Evolutionary conservation across 2,113 vertebrate species (phyloP).

Genomic region (Menidia beryllina): DNA sequence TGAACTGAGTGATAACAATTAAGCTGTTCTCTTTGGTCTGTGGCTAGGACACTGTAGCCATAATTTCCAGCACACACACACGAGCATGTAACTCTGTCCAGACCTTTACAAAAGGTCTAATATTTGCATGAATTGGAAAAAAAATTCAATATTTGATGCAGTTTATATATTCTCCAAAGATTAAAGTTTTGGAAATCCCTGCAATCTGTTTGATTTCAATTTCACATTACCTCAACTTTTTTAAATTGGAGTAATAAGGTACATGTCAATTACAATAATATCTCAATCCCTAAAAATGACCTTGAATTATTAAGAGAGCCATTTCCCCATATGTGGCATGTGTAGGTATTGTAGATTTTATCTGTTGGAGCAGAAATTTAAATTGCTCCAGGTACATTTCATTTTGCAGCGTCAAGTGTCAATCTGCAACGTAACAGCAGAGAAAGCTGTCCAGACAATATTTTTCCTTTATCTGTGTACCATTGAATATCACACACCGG

Average conservation of each 20-base stretch:
- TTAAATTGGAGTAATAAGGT: background rate
- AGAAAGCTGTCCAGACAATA: conserved; percentile 9
- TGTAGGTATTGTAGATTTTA: conserved; percentile 43
- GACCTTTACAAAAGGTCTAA: no score
- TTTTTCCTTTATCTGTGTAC: background rate
- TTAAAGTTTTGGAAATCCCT: no score
- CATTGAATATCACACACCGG: conserved; percentile 1
- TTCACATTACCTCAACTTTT: conserved; percentile 9
- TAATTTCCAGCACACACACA: no score
- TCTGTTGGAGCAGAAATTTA: conserved; percentile 54
- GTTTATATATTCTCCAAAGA: no score
- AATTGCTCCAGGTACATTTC: conserved; percentile 54
- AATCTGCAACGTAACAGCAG: background rate
- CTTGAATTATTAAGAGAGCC: conserved; percentile 9
- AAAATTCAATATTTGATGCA: no score
- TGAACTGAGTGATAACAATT: no score
- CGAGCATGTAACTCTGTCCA: no score
- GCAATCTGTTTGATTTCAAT: no score
- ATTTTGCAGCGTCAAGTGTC: conserved; percentile 46
- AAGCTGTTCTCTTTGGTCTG: no score
- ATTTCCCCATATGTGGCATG: conserved; percentile 19
- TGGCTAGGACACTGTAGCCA: no score
- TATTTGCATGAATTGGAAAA: no score
- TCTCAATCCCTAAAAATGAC: background rate
- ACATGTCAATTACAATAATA: conserved; percentile 13